Evolutionary conservation across 2,113 vertebrate species (phyloP).

Genomic region (Hydropotes inermis): DNA sequence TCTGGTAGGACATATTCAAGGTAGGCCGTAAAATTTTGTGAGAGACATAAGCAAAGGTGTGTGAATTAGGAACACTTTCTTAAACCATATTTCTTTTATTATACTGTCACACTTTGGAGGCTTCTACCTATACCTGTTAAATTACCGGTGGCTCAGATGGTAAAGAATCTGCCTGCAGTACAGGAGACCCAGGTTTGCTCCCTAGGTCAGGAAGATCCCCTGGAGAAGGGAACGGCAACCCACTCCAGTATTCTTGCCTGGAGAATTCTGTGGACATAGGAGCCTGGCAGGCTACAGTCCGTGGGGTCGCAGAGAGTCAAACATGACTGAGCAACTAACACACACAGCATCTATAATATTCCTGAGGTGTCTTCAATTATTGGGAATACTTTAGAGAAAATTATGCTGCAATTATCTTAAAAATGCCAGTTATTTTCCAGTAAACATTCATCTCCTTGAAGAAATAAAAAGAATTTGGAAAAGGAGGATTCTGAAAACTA

Average conservation of each 20-base stretch:
- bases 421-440: background rate
- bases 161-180: background rate
- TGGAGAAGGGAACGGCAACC: background rate
- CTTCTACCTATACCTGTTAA: background rate
- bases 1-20: conserved; percentile 48
- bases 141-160: background rate
- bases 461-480: background rate
- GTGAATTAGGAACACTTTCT: background rate
- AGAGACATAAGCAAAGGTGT: background rate
- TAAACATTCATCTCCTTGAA: background rate
- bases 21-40: background rate
- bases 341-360: background rate
- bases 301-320: background rate
- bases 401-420: background rate
- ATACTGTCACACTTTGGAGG: background rate
- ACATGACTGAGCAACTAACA: background rate
- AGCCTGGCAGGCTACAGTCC: background rate
- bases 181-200: background rate
- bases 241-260: background rate
- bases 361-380: background rate
- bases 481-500: background rate
- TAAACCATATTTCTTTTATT: background rate
- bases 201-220: background rate
- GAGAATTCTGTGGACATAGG: background rate
- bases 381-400: background rate